Conservation (phyloP, 2,113 vertebrate genomes). For the Cyanoderma ruficeps region DNA sequence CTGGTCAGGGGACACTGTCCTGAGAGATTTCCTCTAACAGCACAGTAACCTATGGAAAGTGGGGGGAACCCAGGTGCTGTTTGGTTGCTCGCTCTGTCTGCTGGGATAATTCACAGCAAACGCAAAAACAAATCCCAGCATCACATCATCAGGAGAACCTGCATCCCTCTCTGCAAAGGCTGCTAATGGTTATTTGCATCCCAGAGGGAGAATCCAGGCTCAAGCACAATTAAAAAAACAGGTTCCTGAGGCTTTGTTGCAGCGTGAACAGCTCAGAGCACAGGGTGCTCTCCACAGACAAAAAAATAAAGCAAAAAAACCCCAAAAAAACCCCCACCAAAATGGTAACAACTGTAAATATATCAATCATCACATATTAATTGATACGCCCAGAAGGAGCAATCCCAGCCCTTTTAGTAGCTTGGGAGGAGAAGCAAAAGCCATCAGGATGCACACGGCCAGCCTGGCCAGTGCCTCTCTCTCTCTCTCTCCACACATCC, state of each 20-base stretch:
- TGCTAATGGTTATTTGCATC: background rate
- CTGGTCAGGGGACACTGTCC: background rate
- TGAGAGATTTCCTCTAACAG: background rate
- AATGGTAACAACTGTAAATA: background rate
- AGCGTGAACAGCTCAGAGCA: background rate
- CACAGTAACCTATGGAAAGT: background rate
- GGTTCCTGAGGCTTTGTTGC: fast-evolving
- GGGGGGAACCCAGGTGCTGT: fast-evolving
- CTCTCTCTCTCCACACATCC: background rate
- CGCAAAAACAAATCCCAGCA: background rate
- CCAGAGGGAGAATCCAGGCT: background rate
- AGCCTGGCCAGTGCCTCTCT: background rate
- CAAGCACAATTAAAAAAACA: background rate
- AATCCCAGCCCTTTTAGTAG: background rate
- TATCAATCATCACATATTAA: background rate
- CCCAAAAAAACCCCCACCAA: too few species aligned
- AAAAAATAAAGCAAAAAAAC: background rate
- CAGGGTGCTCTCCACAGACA: background rate
- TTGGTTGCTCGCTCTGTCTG: fast-evolving
- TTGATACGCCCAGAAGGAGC: background rate
- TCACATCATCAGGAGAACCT: background rate
- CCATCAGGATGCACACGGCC: background rate
- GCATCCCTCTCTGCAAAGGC: background rate
- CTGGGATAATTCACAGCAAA: background rate
- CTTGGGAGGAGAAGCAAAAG: background rate